Percentiles rank a stretch among this genome's conserved stretches.
Evolutionary conservation across 2,797 vertebrate species (phyloP).

Genomic region (Dicrostonyx torquatus): DNA sequence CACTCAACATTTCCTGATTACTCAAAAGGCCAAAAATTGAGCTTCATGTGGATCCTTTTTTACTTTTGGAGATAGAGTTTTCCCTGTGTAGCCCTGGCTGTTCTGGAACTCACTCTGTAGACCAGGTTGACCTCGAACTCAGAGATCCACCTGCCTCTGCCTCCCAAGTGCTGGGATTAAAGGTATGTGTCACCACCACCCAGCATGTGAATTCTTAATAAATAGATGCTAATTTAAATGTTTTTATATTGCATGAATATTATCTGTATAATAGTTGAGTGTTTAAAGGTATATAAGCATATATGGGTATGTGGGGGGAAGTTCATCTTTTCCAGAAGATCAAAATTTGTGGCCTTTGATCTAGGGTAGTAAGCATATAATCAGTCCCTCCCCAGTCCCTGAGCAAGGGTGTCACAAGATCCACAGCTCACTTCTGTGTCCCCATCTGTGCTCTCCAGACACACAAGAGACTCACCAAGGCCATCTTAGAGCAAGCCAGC

Average conservation of each 20-base stretch:
- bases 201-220: not conserved
- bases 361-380: not conserved
- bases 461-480: not conserved
- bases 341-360: not conserved
- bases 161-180: not conserved
- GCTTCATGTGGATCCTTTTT: not conserved
- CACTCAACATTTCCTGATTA: not conserved
- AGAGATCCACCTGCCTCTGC: not conserved
- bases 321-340: not conserved
- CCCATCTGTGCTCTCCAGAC: not conserved
- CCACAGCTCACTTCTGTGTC: not conserved
- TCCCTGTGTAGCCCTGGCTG: not conserved
- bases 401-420: not conserved
- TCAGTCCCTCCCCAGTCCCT: not conserved
- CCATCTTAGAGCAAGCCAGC: not conserved
- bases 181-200: not conserved
- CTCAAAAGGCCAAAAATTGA: constrained; percentile 23
- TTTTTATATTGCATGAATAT: not conserved
- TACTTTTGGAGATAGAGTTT: not conserved
- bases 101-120: not conserved
- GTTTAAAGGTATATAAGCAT: not conserved
- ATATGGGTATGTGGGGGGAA: too few relatives aligned
- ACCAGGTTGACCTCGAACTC: not conserved
- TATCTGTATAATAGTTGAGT: not conserved
- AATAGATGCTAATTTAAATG: constrained; percentile 6